A percentile compares a stretch with the other conserved stretches of the same genome.
phyloP scores from a whole-genome alignment of 2,797 vertebrate species.

The Holocentrus rufus region DNA sequence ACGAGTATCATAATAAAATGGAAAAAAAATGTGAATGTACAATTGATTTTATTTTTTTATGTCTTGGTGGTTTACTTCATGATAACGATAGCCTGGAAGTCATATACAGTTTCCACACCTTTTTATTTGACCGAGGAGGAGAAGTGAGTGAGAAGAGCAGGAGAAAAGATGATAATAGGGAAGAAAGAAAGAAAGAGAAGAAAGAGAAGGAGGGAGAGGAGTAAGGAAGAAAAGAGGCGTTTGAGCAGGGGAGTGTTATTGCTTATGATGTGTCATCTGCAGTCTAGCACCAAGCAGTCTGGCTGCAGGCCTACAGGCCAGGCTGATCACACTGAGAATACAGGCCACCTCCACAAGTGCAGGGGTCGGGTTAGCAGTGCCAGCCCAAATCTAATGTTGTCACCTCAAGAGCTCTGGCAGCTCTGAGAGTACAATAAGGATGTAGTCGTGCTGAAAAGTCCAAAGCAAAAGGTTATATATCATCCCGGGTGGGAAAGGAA shows the following conservation, averaged over 20 bases:
- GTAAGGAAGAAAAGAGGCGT: constrained; percentile 19
- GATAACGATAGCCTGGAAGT: too few species aligned
- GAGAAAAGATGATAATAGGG: neutral
- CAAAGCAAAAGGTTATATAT: constrained; percentile 20
- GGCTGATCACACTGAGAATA: constrained; percentile 48
- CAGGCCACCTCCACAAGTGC: constrained; percentile 61
- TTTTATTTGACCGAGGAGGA: neutral
- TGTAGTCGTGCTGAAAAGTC: constrained; percentile 30
- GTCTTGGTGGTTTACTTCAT: too few species aligned
- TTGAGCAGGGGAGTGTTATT: constrained; percentile 46
- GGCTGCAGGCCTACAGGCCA: constrained; percentile 57
- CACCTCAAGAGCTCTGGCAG: constrained; percentile 38
- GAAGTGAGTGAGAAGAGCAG: neutral
- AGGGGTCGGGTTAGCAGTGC: constrained; percentile 51
- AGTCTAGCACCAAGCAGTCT: constrained; percentile 47
- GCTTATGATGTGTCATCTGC: constrained; percentile 67
- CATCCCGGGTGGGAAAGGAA: neutral
- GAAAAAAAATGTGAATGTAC: too few species aligned
- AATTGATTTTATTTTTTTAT: too few species aligned
- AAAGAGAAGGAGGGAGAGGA: neutral
- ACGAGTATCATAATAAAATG: too few species aligned
- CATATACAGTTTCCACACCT: neutral
- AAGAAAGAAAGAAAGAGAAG: neutral
- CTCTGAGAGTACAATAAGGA: constrained; percentile 29
- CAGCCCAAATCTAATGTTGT: constrained; percentile 55